phyloP scores from a whole-genome alignment of 2,113 vertebrate genomes.

The Protobothrops flavoviridis region DNA sequence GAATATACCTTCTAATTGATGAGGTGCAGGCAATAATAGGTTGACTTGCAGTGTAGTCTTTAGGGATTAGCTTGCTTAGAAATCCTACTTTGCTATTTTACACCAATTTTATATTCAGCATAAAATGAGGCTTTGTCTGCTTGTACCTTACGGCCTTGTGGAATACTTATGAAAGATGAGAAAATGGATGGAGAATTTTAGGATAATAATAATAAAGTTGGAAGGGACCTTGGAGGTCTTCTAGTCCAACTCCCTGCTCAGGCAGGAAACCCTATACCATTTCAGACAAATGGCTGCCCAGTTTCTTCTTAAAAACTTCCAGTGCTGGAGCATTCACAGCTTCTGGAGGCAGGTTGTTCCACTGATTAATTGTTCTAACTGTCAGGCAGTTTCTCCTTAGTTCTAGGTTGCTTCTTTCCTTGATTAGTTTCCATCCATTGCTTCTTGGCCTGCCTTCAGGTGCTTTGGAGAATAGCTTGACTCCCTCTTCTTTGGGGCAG shows the following conservation, averaged over 20 bases:
- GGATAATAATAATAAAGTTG: neutral
- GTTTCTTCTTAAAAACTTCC: neutral
- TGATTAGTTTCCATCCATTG: too few relatives aligned
- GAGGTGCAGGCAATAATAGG: neutral
- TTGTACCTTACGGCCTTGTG: too few relatives aligned
- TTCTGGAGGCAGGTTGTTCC: too few relatives aligned
- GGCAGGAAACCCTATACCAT: neutral
- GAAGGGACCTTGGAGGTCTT: neutral
- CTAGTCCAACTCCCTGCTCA: neutral
- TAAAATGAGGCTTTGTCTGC: too few relatives aligned
- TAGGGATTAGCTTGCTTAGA: neutral
- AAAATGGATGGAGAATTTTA: too few relatives aligned
- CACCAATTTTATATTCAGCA: neutral
- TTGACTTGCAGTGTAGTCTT: neutral
- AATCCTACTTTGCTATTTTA: neutral
- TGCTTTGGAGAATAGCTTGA: too few relatives aligned
- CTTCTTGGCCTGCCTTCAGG: too few relatives aligned
- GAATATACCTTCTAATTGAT: neutral
- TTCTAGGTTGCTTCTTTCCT: too few relatives aligned
- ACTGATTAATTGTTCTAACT: too few relatives aligned
- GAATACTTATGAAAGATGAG: too few relatives aligned
- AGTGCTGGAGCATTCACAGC: neutral
- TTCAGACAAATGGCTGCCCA: neutral
- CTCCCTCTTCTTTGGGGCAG: too few relatives aligned
- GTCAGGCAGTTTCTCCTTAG: too few relatives aligned